Conservation (phyloP, 2,888 invertebrate genomes). For the Cantharis rufa region DNA sequence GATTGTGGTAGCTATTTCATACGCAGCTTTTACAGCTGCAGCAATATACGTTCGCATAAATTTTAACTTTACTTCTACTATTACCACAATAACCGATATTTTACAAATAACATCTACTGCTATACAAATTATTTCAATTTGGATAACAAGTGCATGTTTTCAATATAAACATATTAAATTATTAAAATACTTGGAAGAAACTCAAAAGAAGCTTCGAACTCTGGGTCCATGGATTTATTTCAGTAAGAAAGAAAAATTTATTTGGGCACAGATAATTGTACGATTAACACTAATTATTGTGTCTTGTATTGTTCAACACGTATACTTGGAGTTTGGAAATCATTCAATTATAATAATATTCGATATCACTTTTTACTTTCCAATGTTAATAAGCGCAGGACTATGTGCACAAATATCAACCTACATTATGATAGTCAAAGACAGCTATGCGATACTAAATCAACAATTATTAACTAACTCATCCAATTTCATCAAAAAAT, state of each 20-base stretch:
- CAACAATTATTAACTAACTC: slow-evolving; percentile 32
- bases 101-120: slow-evolving; percentile 8
- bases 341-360: slow-evolving; percentile 1
- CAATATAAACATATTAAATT: slow-evolving; percentile 12
- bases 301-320: slow-evolving; percentile 24
- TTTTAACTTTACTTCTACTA: background rate
- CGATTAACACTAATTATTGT: background rate
- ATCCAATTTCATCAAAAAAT: slow-evolving; percentile 11
- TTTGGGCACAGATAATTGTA: slow-evolving; percentile 3
- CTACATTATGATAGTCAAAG: slow-evolving; percentile 29
- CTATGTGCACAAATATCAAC: slow-evolving; percentile 32
- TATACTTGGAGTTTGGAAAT: slow-evolving; percentile 16
- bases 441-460: slow-evolving; percentile 34
- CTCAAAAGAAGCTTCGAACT: slow-evolving; percentile 33
- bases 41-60: background rate
- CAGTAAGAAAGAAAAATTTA: slow-evolving; percentile 23
- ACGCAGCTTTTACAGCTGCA: background rate
- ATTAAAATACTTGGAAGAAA: slow-evolving; percentile 23
- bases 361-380: slow-evolving; percentile 24
- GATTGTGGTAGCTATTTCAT: background rate
- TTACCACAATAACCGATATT: background rate
- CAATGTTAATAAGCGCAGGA: slow-evolving; percentile 27
- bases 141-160: slow-evolving; percentile 8
- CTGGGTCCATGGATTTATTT: slow-evolving; percentile 38
- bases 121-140: slow-evolving; percentile 5